phyloP scores from a whole-genome alignment of 2,113 vertebrate genomes.

The Lycocorax pyrrhopterus region DNA sequence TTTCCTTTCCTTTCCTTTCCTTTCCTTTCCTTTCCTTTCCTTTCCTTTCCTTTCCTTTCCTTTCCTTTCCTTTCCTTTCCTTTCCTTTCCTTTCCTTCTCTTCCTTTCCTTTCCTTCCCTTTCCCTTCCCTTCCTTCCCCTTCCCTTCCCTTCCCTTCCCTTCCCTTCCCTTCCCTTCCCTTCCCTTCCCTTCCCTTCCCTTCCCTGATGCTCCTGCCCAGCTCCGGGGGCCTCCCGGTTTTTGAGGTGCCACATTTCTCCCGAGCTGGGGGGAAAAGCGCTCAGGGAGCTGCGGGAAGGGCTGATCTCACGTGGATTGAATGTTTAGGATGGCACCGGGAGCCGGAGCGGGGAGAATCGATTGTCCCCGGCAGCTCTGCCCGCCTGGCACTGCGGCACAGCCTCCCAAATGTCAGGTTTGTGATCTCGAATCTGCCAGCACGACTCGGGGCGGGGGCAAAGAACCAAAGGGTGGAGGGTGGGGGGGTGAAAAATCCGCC shows the following conservation, averaged over 20 bases:
- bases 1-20: neutral
- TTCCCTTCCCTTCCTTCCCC: too few relatives aligned
- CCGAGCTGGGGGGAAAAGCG: neutral
- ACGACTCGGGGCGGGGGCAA: neutral
- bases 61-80: too few relatives aligned
- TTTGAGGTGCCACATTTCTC: constrained; percentile 36
- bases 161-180: neutral
- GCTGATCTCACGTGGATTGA: constrained; percentile 69
- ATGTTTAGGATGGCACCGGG: constrained; percentile 72
- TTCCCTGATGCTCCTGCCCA: neutral
- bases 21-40: neutral
- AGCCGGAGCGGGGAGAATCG: constrained; percentile 81
- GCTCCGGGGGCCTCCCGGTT: neutral
- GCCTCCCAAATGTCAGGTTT: constrained; percentile 82
- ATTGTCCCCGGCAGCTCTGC: constrained; percentile 75
- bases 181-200: neutral
- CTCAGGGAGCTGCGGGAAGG: constrained; percentile 25
- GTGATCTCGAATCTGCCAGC: constrained; percentile 74
- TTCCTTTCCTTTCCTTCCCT: too few relatives aligned
- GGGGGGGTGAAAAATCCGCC: constrained; percentile 39
- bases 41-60: too few relatives aligned
- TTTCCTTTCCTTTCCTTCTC: too few relatives aligned
- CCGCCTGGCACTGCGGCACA: constrained; percentile 77
- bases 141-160: neutral
- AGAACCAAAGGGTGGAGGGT: neutral